These are phyloP conservation scores for Dicerorhinus sumatrensis DNA, from an alignment of 2,113 vertebrate species.

Conservation along the genomic window DNA sequence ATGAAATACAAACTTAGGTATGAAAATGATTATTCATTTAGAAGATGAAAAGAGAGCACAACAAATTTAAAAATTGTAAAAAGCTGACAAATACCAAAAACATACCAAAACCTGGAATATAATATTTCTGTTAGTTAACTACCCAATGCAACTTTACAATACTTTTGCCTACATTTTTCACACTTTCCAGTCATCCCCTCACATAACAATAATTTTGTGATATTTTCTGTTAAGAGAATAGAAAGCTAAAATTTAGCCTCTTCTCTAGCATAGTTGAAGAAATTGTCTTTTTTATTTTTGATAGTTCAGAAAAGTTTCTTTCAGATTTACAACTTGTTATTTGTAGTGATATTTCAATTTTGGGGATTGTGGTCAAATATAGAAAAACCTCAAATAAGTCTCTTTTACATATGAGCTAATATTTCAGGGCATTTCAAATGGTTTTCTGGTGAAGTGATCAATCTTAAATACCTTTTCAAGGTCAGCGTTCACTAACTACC, in stretches of 20 bases:
- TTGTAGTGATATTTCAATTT: background rate
- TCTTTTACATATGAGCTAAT: background rate
- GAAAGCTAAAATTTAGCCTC: background rate
- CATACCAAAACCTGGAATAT: background rate
- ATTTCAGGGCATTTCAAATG: background rate
- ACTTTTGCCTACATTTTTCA: background rate
- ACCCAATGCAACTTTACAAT: background rate
- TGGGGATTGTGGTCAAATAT: constrained; percentile 18
- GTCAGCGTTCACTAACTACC: background rate
- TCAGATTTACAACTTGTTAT: constrained; percentile 10
- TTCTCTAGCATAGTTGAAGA: background rate
- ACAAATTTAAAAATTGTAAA: background rate
- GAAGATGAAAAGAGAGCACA: background rate
- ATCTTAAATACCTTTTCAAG: background rate
- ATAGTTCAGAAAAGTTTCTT: constrained; percentile 2
- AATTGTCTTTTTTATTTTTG: constrained; percentile 14
- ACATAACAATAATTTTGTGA: background rate
- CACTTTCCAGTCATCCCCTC: background rate
- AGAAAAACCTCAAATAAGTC: background rate
- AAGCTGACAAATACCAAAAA: background rate
- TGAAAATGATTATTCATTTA: background rate
- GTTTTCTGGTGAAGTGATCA: background rate
- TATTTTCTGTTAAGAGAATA: background rate
- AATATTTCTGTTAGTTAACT: background rate
- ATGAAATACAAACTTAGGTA: background rate